Evolutionary conservation across 2,113 vertebrate species (phyloP).

Genomic region (Corvus cornix): DNA sequence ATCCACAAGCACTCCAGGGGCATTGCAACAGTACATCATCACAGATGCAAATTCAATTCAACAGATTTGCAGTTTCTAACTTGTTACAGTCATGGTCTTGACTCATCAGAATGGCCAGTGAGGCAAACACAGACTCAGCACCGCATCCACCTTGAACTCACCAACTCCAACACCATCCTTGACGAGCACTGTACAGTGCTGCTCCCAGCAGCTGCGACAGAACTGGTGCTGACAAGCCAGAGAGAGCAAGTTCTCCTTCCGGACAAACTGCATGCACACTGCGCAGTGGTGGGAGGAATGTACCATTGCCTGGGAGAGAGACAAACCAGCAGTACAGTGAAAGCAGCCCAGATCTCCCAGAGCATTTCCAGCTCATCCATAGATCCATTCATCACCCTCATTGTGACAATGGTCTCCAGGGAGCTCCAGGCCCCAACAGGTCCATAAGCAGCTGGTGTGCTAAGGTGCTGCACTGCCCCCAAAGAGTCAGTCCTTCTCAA

Average conservation of each 20-base stretch:
- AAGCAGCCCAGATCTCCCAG: neutral
- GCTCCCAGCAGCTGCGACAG: conserved; percentile 98
- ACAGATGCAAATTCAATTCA: neutral
- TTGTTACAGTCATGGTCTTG: neutral
- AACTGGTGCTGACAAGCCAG: conserved; percentile 97
- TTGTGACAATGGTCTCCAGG: neutral
- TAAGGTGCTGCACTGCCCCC: neutral
- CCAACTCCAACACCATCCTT: conserved; percentile 97
- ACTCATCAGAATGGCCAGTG: neutral
- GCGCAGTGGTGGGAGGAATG: conserved; percentile 93
- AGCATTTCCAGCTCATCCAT: neutral
- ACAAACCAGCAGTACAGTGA: neutral
- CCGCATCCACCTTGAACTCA: conserved; percentile 65
- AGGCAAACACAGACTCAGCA: neutral
- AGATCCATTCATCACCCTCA: neutral
- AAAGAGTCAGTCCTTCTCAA: neutral
- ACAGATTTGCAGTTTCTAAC: neutral
- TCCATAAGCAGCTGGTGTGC: neutral
- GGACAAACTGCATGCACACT: conserved; percentile 96
- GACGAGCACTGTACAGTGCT: conserved; percentile 96
- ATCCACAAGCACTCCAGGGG: neutral
- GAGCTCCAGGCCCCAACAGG: neutral
- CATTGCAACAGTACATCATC: neutral
- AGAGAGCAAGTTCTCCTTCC: conserved; percentile 91
- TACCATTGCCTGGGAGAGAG: conserved; percentile 70